phyloP scores from a whole-genome alignment of 2,888 invertebrate species.

The Bugulina stolonifera region DNA sequence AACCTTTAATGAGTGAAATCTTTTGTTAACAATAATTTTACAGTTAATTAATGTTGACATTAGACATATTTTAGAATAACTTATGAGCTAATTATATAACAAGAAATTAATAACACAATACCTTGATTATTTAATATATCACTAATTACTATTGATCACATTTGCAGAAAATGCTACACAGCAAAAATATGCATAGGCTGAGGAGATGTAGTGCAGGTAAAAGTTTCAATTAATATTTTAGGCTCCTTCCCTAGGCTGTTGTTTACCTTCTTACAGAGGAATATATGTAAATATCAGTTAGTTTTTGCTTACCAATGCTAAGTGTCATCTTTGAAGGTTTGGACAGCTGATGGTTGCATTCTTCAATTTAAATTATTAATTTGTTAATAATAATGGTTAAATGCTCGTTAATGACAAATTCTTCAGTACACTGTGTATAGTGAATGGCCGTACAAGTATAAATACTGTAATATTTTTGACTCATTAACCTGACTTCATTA shows the following conservation, averaged over 20 bases:
- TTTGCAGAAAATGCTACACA: too few species aligned
- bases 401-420: neutral
- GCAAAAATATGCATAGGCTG: too few species aligned
- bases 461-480: neutral
- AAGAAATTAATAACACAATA: neutral
- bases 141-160: neutral
- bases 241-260: too few species aligned
- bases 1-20: constrained; percentile 19
- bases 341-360: neutral
- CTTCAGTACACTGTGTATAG: neutral
- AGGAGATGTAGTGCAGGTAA: too few species aligned
- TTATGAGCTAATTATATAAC: neutral
- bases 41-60: neutral
- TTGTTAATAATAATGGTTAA: neutral
- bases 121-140: neutral
- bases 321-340: neutral
- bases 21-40: constrained; percentile 7
- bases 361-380: neutral
- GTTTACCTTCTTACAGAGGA: too few species aligned
- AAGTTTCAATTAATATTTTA: too few species aligned
- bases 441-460: neutral
- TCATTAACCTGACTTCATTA: neutral
- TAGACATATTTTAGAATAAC: neutral
- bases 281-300: too few species aligned
- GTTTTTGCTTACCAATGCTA: neutral